Evolutionary conservation across 2,113 vertebrate genomes (phyloP), one percentile per base, ranked within the genome.

Genomic region (Cricetomys ansorgei): DNA sequence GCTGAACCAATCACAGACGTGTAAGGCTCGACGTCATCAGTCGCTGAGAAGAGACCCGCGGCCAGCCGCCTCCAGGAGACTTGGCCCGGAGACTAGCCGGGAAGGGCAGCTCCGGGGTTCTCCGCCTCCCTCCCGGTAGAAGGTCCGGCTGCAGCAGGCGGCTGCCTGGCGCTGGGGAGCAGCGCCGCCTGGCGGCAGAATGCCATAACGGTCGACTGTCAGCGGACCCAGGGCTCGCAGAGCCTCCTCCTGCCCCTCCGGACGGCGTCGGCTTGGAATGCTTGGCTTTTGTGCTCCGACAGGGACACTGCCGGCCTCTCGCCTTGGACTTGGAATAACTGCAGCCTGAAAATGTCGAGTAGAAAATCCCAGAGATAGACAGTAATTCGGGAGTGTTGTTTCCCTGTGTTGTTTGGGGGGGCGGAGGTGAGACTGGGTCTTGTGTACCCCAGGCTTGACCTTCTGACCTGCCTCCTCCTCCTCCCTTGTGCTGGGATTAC

Each of bases 1-100:
- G 12, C 25, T 95, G 80, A 76, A 34, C 97, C 97, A 98, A 97
- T 98, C 95, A 94, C 67, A 87, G 55, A 87, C 67, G 59, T 0
- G 31, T 16, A 64, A 1, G 27, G 21, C 21, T 86, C 9, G 5
- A 57, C 95, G 59, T 98, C 97, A 97, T 93, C 90, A 59, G 96
- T 97, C 5, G 4, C 97, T 77, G 45, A 64, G 97, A 59, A 97
- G 91, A 94, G 50, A 48, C 76, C 19, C 3, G 8, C 4, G 4
- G 64, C 70, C 19, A 90, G 93, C 75, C 29, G 50, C 75, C 93
- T 97, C 72, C 19, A 2, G n/a, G 85, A 70, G 77, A 59, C 53
- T n/a, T 59, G 40, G 72, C 69, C 89, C 48, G 37, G 40, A 4
- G 17, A 65, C n/a, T 40, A 12, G 80, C 43, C 2, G 15, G 12